phyloP scores from a whole-genome alignment of 2,888 invertebrate species.

The Apeira syringaria region DNA sequence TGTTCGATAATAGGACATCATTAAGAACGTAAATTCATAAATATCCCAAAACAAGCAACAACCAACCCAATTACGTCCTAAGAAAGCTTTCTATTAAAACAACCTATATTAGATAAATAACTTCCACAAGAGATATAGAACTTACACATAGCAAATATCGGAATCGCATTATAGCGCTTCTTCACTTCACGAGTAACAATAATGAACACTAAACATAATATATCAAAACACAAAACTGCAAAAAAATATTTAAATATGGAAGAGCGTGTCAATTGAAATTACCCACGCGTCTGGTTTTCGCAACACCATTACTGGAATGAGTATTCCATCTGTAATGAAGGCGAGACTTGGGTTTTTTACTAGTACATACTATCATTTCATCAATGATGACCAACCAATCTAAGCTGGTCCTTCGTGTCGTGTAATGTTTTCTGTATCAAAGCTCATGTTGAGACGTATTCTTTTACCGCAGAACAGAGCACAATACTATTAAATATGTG shows the following conservation, averaged over 20 bases:
- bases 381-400: background rate
- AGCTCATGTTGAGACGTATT: background rate
- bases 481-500: no score
- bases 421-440: background rate
- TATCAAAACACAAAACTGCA: background rate
- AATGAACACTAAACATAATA: background rate
- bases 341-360: background rate
- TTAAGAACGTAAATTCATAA: no score
- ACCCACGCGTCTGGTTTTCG: constrained; percentile 1
- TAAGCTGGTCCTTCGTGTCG: background rate
- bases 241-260: no score
- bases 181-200: background rate
- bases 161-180: background rate
- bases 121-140: no score
- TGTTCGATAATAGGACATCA: no score
- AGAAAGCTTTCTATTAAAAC: background rate
- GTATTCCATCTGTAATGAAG: background rate
- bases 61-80: background rate
- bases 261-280: background rate
- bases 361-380: background rate
- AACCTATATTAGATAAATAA: no score
- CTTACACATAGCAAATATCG: constrained; percentile 1
- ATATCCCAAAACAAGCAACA: no score
- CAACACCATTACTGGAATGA: background rate
- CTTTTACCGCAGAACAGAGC: no score